Conservation (phyloP, 2,113 vertebrate genomes). For the Peromyscus maniculatus region DNA sequence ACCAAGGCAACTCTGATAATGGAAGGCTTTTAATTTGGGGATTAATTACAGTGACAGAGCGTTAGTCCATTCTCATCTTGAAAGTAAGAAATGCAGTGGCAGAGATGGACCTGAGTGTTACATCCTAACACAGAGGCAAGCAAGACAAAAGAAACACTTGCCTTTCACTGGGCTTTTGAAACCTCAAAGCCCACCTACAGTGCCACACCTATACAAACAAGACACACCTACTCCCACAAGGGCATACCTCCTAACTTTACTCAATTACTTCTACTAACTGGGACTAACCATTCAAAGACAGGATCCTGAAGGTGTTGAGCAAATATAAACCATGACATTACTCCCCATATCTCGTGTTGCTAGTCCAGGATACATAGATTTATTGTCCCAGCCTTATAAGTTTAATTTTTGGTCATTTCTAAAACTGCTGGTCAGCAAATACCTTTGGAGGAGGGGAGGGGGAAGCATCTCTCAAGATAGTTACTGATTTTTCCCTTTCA, state of each 20-base stretch:
- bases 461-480: too few relatives aligned
- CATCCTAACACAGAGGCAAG: neutral
- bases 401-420: too few relatives aligned
- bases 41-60: neutral
- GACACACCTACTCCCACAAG: neutral
- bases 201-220: neutral
- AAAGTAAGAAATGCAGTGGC: neutral
- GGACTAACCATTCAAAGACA: neutral
- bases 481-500: too few relatives aligned
- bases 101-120: neutral
- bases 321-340: neutral
- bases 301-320: neutral
- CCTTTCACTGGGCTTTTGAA: neutral
- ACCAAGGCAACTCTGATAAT: too few relatives aligned
- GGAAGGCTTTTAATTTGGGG: neutral
- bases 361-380: neutral
- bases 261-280: neutral
- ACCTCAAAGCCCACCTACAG: neutral
- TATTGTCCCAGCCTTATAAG: too few relatives aligned
- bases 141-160: neutral
- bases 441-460: too few relatives aligned
- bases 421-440: too few relatives aligned
- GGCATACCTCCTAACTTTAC: neutral
- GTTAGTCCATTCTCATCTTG: neutral
- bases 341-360: too few relatives aligned